Evolutionary conservation across 2,113 vertebrate species (phyloP), one percentile per base, ranked within the genome.

Genomic region (Cyrtonyx montezumae): DNA sequence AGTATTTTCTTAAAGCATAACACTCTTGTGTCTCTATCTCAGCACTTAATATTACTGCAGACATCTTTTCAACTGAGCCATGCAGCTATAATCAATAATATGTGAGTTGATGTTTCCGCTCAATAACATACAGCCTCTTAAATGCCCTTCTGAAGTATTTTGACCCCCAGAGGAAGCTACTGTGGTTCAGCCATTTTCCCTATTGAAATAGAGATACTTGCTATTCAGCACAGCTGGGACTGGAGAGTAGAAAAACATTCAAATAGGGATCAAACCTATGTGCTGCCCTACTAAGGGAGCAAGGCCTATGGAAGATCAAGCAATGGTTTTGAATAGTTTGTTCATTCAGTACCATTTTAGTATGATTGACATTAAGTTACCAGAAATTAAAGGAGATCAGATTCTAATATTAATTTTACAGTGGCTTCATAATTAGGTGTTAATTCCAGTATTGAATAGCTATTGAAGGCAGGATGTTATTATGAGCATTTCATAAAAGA

Each of bases 41-140:
- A 84, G 90, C 94, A 90, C 87, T 95, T 95, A 93, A 90, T 85
- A 68, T 65, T 88, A 36, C 76, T 88, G 73, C 73, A 93, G 82
- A 62, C 65, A 55, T 90, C 71, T 92, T 95, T 87, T 90, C 85
- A 75, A 80, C 75, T 83, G 91, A 95, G 56, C 87, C 4, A 3
- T 56, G 53, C 83, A 51, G 87, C 83, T 95, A 28, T 81, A 87
- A 96, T 95, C 95, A 84, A 94, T 96, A 91, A 80, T 94, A 84
- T 66, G 95, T 58, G 94, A 95, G 88, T 79, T 96, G 93, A 91
- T 95, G 84, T 91, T 94, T 94, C 91, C 91, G 82, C 71, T 96
- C 84, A 86, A 32, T 96, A 92, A 69, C 73, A 42, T 88, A 68
- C 9, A 88, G 68, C 68, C 89, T 84, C 93, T 96, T 90, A 94